Evolutionary conservation across 2,113 vertebrate genomes (phyloP).

Genomic region (Caracal caracal): DNA sequence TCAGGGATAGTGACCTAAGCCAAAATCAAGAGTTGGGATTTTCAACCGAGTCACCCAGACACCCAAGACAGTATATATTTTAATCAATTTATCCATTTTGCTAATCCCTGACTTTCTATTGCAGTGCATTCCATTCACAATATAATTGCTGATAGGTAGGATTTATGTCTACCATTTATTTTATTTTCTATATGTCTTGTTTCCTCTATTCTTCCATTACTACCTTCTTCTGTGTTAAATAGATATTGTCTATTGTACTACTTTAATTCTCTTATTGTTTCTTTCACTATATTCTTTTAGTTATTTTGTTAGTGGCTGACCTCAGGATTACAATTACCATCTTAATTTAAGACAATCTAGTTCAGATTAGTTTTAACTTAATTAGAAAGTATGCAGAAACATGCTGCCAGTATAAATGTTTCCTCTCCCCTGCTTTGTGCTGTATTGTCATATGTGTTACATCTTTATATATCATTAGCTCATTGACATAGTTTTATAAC

Average conservation of each 20-base stretch:
- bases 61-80: neutral
- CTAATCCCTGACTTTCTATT: neutral
- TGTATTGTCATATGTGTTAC: neutral
- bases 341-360: neutral
- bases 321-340: neutral
- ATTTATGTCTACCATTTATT: slow-evolving; percentile 17
- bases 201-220: neutral
- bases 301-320: neutral
- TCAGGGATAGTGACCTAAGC: too few species aligned
- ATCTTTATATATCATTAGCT: neutral
- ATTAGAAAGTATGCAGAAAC: neutral
- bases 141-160: neutral
- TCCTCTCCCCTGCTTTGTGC: neutral
- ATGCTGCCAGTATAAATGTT: neutral
- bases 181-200: neutral
- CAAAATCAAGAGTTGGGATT: too few species aligned
- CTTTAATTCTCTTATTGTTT: neutral
- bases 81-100: neutral
- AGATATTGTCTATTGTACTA: neutral
- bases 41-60: too few species aligned
- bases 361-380: neutral
- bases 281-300: neutral
- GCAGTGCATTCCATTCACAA: neutral
- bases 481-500: neutral
- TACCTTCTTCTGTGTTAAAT: neutral